These are phyloP conservation scores for Hypercompe scribonia DNA, from an alignment of 2,888 invertebrate genomes.

Conservation along the genomic window DNA sequence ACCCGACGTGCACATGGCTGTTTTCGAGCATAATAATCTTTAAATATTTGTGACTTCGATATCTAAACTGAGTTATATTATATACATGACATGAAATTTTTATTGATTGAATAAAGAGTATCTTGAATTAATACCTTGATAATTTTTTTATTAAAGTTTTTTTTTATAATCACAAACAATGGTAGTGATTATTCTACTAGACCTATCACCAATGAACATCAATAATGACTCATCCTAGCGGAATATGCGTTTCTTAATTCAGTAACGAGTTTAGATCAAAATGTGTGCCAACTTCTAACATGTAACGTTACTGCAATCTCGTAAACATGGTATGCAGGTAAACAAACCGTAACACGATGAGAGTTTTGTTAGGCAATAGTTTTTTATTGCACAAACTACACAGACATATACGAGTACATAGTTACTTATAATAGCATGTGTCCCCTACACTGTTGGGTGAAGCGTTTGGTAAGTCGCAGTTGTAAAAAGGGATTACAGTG, in stretches of 20 bases:
- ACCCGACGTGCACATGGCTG: too few species aligned
- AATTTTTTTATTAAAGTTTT: too few species aligned
- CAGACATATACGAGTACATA: constrained; percentile 32
- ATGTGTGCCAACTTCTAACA: constrained; percentile 51
- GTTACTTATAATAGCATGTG: not conserved
- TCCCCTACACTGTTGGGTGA: not conserved
- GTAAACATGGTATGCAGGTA: constrained; percentile 54
- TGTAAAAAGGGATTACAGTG: not conserved
- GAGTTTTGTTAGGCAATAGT: constrained; percentile 52
- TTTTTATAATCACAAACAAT: not conserved
- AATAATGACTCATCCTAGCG: constrained; percentile 1
- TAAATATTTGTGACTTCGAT: too few species aligned
- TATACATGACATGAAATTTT: too few species aligned
- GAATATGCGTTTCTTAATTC: constrained; percentile 30
- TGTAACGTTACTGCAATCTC: constrained; percentile 44
- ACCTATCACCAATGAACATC: not conserved
- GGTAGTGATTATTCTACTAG: not conserved
- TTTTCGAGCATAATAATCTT: too few species aligned
- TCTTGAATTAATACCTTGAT: too few species aligned
- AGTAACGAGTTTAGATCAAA: constrained; percentile 57
- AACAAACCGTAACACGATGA: constrained; percentile 46
- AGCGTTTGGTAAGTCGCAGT: not conserved
- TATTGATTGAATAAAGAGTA: too few species aligned
- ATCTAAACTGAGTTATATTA: too few species aligned
- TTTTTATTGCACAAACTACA: constrained; percentile 39